Base-by-base conservation (phyloP, 2,797 vertebrate genomes). In the Microctenopoma stevenorrisi region DNA sequence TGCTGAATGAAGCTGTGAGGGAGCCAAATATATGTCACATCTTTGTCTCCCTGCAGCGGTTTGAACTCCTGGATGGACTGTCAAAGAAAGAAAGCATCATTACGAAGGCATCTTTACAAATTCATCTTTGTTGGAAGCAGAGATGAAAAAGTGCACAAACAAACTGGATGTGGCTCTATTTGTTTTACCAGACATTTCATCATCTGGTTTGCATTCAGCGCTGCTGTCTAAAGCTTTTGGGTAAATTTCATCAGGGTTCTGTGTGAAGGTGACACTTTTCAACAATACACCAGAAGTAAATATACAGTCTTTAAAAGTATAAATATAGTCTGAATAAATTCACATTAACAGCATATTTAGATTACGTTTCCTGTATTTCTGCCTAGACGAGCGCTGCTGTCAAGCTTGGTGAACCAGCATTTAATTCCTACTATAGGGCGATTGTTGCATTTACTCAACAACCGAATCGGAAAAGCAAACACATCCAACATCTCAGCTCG, bases 51-150 rank as follows among this genome's bases (percentile, higher is more conserved):
- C 54, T 22, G 50, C 43, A 59, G 66, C 79, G 77, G 43, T 74
- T 57, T 72, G 72, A 80, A 77, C 77, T 70, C 74, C 50, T 16
- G 72, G 52, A 55, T 28, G 75, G 72, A 71, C 58, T 30, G 48
- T 60, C 61, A 76, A 56, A 78, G 60, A 66, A 63, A 71, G 55
- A 72, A 63, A 52, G 73, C 64, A 15, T 78, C 76, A 86, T 72
- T 76, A 35, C 69, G 79, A 65, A 75, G n/a, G 73, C 62, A 15
- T 78, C 76, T 87, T 72, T 78, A 69, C 69, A 82, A 65, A 75
- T 72, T n/a, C 13, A 66, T 68, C 55, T 73, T 64, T 22, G 52
- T 70, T 66, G 58, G 68, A 22, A 40, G 71, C 71, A 8, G 63
- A 74, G 42, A 66, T 5, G 62, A 58, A 59, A 56, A 42, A 15